phyloP scores from a whole-genome alignment of 2,888 invertebrate species.

The Apotomis capreana region DNA sequence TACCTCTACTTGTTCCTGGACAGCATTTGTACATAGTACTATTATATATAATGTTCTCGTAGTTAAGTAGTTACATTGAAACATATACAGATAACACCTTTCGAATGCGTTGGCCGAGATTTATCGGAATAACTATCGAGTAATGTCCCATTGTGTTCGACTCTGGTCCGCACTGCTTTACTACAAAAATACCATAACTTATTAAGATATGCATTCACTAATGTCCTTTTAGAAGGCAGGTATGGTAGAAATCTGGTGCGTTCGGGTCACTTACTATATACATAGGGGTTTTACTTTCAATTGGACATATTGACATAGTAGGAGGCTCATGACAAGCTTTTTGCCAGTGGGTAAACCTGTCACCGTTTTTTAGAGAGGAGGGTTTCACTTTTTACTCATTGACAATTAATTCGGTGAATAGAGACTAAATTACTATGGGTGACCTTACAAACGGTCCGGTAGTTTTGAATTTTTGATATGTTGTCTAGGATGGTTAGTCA shows the following conservation, averaged over 20 bases:
- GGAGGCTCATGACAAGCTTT: conserved; percentile 17
- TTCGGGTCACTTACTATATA: conserved; percentile 55
- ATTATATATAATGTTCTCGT: neutral
- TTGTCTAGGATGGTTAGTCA: no score
- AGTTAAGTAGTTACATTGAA: conserved; percentile 31
- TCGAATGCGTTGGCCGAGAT: conserved; percentile 61
- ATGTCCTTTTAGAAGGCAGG: neutral
- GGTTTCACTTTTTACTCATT: conserved; percentile 7
- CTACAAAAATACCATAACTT: conserved; percentile 1
- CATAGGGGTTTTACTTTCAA: conserved; percentile 18
- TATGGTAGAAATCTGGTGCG: conserved; percentile 56
- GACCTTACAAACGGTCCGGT: no score
- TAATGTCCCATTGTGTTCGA: conserved; percentile 67
- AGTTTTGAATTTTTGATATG: no score
- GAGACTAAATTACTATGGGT: no score
- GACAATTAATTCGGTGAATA: neutral
- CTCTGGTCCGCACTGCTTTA: conserved; percentile 45
- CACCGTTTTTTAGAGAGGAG: neutral
- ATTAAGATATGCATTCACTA: neutral
- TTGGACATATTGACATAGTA: conserved; percentile 16
- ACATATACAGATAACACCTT: conserved; percentile 51
- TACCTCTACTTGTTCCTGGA: no score
- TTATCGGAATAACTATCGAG: conserved; percentile 59
- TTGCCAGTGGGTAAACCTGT: neutral
- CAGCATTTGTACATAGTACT: no score